Base-by-base conservation (phyloP, 2,888 invertebrate genomes). In the Acleris laterana region DNA sequence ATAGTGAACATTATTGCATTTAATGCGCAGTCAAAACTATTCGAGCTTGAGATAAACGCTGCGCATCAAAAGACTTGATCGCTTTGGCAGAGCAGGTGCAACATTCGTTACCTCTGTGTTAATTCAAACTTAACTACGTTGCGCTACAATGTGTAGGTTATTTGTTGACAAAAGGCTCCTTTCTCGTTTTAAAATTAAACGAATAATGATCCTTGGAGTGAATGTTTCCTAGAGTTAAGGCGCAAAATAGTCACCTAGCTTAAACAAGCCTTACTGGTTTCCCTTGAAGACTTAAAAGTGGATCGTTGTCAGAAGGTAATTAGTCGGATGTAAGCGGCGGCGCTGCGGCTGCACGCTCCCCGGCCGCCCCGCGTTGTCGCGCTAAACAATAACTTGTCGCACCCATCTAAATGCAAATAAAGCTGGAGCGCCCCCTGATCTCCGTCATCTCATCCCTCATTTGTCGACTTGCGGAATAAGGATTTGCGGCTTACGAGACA, bases 391-490 rank as follows among this genome's bases (percentile, higher is more conserved):
- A 84, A 87, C 87, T 88, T 85, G 86, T 86, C 84, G 80, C 83
- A 75, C 82, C 84, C 82, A 88, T 89, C 85, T 88, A 89, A 85
- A 91, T 90, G 90, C 87, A 89, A 91, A 91, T 91, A 86, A 77
- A 81, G 78, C 74, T 72, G 77, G 78, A 79, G 79, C 76, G 78
- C 77, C 80, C 85, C 89, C 83, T 83, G 85, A 87, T 87, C 86
- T 85, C 84, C 74, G 83, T 83, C 73, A 81, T 77, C 81, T 79
- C 81, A 80, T 85, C 86, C 87, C 88, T 88, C 88, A 89, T 90
- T 90, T 89, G 88, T 88, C 82, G 75, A 64, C 69, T 70, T 70
- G 73, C 68, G 70, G 67, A 63, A 68, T 74, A 74, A 76, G 77
- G 75, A 77, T 76, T 76, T 74, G 71, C 62, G 62, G 62, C 56